These are phyloP conservation scores for Orchesella cincta DNA, from an alignment of 1,140 invertebrate genomes.

Conservation along the genomic window DNA sequence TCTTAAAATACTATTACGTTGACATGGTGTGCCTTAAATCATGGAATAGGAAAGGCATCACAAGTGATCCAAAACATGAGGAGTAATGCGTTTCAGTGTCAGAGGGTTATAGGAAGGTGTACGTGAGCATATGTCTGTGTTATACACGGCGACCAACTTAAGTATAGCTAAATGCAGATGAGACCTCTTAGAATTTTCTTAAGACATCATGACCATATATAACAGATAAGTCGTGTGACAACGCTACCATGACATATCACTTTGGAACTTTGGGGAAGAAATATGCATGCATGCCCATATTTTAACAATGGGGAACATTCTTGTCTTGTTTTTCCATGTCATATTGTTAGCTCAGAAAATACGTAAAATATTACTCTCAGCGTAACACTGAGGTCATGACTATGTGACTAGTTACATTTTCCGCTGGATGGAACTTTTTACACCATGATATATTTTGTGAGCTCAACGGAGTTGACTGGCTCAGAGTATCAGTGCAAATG, in stretches of 20 bases:
- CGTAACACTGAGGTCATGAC: too few relatives aligned
- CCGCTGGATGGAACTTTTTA: too few relatives aligned
- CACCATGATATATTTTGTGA: too few relatives aligned
- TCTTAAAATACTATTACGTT: slow-evolving; percentile 12
- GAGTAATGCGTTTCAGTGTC: background rate
- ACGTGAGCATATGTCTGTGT: background rate
- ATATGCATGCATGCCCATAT: background rate
- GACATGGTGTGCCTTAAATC: background rate
- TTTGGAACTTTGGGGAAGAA: slow-evolving; percentile 3
- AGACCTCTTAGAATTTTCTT: background rate
- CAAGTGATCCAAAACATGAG: background rate
- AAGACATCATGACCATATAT: background rate
- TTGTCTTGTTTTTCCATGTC: slow-evolving; percentile 2
- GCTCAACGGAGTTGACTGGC: too few relatives aligned
- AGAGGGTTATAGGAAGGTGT: too few relatives aligned
- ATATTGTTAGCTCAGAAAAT: background rate
- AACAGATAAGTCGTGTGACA: slow-evolving; percentile 9
- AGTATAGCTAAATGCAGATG: background rate
- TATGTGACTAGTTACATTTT: too few relatives aligned
- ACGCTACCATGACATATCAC: slow-evolving; percentile 5
- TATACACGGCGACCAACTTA: too few relatives aligned
- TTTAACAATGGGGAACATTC: background rate
- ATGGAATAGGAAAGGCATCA: background rate
- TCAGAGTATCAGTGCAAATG: too few relatives aligned
- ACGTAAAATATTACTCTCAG: too few relatives aligned